Evolutionary conservation across 1,140 invertebrate genomes (phyloP).

Genomic region (Catajapyx aquilonaris): DNA sequence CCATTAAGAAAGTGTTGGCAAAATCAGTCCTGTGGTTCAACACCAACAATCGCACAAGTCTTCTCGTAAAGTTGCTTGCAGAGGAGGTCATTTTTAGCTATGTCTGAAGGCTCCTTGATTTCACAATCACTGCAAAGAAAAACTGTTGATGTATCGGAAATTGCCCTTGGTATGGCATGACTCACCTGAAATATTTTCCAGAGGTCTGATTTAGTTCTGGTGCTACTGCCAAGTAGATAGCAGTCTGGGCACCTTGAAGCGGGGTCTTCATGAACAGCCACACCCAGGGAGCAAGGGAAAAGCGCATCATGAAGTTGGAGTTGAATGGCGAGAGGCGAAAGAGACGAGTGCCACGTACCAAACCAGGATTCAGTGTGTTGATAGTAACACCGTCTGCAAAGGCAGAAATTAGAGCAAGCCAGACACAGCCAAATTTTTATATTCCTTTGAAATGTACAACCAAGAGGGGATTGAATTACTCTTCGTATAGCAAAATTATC

Average conservation of each 20-base stretch:
- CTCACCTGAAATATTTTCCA: constrained; percentile 19
- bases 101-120: constrained; percentile 2
- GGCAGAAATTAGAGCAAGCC: too few relatives aligned
- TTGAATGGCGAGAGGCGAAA: constrained; percentile 7
- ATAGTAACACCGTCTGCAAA: constrained; percentile 19
- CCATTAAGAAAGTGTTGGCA: too few relatives aligned
- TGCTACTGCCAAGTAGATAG: constrained; percentile 20
- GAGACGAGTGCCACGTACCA: constrained; percentile 14
- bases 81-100: constrained; percentile 5
- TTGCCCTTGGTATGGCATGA: too few relatives aligned
- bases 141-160: too few relatives aligned
- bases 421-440: too few relatives aligned
- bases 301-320: constrained; percentile 1
- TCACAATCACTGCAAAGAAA: constrained; percentile 7
- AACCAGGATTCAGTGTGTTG: constrained; percentile 25
- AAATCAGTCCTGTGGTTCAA: too few relatives aligned
- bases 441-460: too few relatives aligned
- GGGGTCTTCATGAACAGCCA: constrained; percentile 19
- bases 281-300: constrained; percentile 11
- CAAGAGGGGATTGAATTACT: too few relatives aligned
- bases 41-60: too few relatives aligned
- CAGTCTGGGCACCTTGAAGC: constrained; percentile 18
- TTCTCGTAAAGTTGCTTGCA: constrained; percentile 6
- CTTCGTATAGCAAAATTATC: too few relatives aligned
- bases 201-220: constrained; percentile 15